phyloP scores from a whole-genome alignment of 2,113 vertebrate genomes.

The Dascyllus trimaculatus region DNA sequence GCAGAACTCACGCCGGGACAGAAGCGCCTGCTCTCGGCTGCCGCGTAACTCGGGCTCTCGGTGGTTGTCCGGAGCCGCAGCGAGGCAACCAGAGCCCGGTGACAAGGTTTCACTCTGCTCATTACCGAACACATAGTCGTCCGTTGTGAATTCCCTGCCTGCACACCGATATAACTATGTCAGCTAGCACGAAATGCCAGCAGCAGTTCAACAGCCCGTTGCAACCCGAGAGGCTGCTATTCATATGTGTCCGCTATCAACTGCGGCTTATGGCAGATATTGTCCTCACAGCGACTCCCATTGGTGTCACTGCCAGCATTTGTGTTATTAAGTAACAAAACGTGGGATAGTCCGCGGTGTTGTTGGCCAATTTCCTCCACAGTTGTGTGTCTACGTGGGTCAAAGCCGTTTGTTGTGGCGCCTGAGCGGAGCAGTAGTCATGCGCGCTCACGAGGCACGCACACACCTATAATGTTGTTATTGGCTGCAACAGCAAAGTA shows the following conservation, averaged over 20 bases:
- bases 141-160: fast-evolving
- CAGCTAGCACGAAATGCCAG: fast-evolving
- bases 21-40: not conserved
- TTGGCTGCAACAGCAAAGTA: too few species aligned
- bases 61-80: constrained; percentile 19
- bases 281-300: not conserved
- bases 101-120: not conserved
- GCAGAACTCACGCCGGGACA: not conserved
- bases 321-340: not conserved
- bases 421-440: too few species aligned
- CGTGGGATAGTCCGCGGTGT: not conserved
- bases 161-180: too few species aligned
- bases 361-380: not conserved
- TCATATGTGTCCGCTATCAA: not conserved
- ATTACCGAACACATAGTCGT: constrained; percentile 67
- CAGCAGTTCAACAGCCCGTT: fast-evolving
- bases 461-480: not conserved
- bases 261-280: not conserved
- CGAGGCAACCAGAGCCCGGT: constrained; percentile 43
- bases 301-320: not conserved
- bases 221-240: not conserved
- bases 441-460: not conserved
- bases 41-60: constrained; percentile 31
- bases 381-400: fast-evolving
- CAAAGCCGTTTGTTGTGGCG: not conserved